These are phyloP conservation scores for Drosophila meridiana DNA, from an alignment of 2,888 invertebrate species.

Conservation along the genomic window DNA sequence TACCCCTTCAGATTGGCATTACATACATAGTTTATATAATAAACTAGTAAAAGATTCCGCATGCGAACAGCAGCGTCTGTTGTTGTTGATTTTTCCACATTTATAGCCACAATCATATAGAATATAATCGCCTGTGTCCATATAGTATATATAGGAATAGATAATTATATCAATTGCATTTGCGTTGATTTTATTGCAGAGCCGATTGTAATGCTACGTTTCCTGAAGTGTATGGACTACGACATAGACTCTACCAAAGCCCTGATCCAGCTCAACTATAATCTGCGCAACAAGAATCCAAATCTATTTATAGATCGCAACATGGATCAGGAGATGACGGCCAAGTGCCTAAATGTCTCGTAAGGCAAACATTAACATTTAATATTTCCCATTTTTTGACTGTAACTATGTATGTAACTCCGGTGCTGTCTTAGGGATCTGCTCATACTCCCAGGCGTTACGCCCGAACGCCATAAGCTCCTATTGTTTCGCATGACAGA, in stretches of 20 bases:
- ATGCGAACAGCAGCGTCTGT: conserved; percentile 18
- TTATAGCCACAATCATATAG: background rate
- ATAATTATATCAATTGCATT: conserved; percentile 21
- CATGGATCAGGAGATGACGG: conserved; percentile 79
- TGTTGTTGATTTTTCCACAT: conserved; percentile 8
- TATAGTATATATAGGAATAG: conserved; percentile 11
- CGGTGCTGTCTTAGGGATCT: conserved; percentile 61
- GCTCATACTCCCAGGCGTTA: conserved; percentile 75
- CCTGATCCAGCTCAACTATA: conserved; percentile 84
- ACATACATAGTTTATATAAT: background rate
- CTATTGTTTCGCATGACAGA: conserved; percentile 72
- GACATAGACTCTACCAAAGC: conserved; percentile 73
- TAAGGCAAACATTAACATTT: conserved; percentile 31
- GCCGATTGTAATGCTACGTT: conserved; percentile 73
- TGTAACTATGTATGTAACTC: background rate
- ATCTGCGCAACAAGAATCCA: conserved; percentile 86
- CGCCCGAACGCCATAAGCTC: conserved; percentile 76
- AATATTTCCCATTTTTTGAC: background rate
- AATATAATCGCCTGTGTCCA: background rate
- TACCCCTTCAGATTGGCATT: background rate
- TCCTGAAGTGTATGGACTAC: conserved; percentile 74
- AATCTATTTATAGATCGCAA: conserved; percentile 86
- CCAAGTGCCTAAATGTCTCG: conserved; percentile 60
- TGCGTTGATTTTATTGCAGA: conserved; percentile 58
- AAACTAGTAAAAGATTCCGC: conserved; percentile 4